Percentiles rank a stretch among this genome's conserved stretches.
phyloP scores from a whole-genome alignment of 2,888 invertebrate genomes.

The Caenorhabditis imperialis region DNA sequence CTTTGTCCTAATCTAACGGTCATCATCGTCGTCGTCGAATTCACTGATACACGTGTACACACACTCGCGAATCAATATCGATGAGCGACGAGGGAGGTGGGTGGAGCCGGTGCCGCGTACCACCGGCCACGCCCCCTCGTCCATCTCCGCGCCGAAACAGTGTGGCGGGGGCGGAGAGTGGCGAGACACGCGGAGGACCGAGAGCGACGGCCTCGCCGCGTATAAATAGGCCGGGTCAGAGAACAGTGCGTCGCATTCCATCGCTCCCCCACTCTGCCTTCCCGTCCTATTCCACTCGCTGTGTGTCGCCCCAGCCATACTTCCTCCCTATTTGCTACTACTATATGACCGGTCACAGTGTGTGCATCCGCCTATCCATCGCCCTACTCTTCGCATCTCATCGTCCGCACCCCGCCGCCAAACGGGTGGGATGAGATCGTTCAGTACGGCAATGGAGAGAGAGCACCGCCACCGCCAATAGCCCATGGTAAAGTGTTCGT shows the following conservation, averaged over 20 bases:
- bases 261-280: constrained; percentile 4
- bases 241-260: constrained; percentile 52
- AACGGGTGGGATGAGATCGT: constrained; percentile 49
- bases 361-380: constrained; percentile 29
- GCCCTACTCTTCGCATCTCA: constrained; percentile 52
- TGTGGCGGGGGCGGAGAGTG: constrained; percentile 20
- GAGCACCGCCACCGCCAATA: constrained; percentile 29
- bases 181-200: constrained; percentile 6
- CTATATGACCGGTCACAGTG: constrained; percentile 5
- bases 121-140: constrained; percentile 27
- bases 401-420: constrained; percentile 4
- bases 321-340: not conserved
- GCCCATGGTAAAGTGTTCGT: constrained; percentile 27
- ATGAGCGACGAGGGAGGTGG: constrained; percentile 17
- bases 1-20: not conserved
- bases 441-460: constrained; percentile 51
- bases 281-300: constrained; percentile 18
- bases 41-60: constrained; percentile 31
- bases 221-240: constrained; percentile 53
- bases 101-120: constrained; percentile 39
- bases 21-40: constrained; percentile 8
- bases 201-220: constrained; percentile 41
- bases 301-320: constrained; percentile 8
- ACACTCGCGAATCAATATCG: constrained; percentile 26
- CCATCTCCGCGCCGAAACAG: constrained; percentile 27